phyloP scores from a whole-genome alignment of 2,888 invertebrate species.

The Xanthia icteritia region DNA sequence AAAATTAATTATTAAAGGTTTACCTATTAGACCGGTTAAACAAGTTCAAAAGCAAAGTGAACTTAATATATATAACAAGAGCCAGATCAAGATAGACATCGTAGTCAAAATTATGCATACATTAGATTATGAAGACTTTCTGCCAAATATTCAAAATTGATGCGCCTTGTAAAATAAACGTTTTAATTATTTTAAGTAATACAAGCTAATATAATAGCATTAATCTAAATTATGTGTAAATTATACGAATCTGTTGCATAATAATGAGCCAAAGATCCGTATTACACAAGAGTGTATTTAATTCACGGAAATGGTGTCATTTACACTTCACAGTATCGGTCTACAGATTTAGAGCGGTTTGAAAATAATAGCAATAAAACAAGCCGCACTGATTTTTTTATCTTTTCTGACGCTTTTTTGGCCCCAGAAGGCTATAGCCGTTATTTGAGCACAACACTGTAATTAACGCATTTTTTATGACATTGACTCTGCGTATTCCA shows the following conservation, averaged over 20 bases:
- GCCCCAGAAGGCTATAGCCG: not conserved
- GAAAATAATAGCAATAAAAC: not conserved
- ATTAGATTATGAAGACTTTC: not conserved
- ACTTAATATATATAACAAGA: not conserved
- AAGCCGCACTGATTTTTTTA: not conserved
- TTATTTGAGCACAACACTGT: not conserved
- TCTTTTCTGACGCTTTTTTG: not conserved
- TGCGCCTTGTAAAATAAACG: not conserved
- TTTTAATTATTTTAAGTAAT: not conserved
- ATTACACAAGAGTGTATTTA: conserved; percentile 49
- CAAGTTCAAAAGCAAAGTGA: conserved; percentile 16
- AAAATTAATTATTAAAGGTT: not conserved
- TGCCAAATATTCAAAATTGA: not conserved
- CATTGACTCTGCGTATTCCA: not conserved
- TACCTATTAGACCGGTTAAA: conserved; percentile 14
- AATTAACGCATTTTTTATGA: not conserved
- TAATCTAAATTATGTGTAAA: conserved; percentile 6
- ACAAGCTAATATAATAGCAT: not conserved
- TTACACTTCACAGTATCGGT: conserved; percentile 52
- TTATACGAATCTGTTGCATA: conserved; percentile 36
- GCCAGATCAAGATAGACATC: not conserved
- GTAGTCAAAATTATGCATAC: not conserved
- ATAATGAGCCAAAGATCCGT: conserved; percentile 43
- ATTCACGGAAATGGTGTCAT: conserved; percentile 60
- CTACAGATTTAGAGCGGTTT: conserved; percentile 31